phyloP scores from a whole-genome alignment of 1,140 invertebrate genomes.

The Drosophila virilis region DNA sequence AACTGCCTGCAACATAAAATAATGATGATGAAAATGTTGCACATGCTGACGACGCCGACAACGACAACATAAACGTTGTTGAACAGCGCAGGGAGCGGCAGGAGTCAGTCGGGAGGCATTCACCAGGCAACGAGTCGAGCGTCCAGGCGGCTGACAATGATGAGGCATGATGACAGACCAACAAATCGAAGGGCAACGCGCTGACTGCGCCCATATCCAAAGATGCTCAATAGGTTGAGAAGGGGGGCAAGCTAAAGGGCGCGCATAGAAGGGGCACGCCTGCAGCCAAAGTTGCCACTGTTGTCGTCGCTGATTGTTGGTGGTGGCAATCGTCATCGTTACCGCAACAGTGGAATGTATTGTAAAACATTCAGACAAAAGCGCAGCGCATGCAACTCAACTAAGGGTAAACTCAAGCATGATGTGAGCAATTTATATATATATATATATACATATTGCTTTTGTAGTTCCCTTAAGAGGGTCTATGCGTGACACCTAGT shows the following conservation, averaged over 20 bases:
- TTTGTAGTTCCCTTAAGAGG: neutral
- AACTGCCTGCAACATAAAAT: conserved; percentile 71
- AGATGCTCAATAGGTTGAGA: neutral
- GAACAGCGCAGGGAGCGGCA: neutral
- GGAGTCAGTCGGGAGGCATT: conserved; percentile 24
- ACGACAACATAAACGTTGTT: conserved; percentile 24
- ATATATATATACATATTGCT: no score
- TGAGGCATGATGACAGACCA: conserved; percentile 81
- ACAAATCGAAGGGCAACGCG: conserved; percentile 72
- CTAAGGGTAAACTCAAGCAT: conserved; percentile 61
- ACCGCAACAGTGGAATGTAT: conserved; percentile 79
- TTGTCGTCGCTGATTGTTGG: conserved; percentile 23
- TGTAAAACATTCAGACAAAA: conserved; percentile 75
- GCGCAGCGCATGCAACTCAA: conserved; percentile 53
- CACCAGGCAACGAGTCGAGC: neutral
- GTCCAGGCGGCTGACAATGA: conserved; percentile 69
- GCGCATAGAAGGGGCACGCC: conserved; percentile 26
- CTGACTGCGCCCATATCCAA: conserved; percentile 48
- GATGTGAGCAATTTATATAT: conserved; percentile 64
- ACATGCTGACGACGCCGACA: conserved; percentile 63
- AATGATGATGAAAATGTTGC: conserved; percentile 82
- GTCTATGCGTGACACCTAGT: conserved; percentile 56
- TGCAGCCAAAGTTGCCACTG: conserved; percentile 76
- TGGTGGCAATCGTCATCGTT: conserved; percentile 74
- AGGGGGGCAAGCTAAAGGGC: neutral